Conservation (phyloP, 1,140 invertebrate genomes). For the Pteromalus puparum region DNA sequence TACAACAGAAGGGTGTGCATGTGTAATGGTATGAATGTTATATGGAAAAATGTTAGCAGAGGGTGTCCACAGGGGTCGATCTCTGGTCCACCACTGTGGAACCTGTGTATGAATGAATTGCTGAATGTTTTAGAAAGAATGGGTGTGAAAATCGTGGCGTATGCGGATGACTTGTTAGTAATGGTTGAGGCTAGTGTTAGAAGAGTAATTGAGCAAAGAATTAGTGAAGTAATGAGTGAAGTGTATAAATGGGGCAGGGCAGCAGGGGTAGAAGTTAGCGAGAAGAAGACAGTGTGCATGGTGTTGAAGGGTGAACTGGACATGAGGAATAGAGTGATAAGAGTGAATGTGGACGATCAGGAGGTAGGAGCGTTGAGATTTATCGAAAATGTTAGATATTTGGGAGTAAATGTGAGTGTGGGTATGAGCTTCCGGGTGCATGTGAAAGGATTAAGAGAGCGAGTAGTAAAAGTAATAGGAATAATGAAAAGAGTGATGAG, state of each 20-base stretch:
- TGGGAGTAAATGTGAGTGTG: not conserved
- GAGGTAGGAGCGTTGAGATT: not conserved
- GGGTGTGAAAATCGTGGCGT: not conserved
- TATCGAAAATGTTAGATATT: not conserved
- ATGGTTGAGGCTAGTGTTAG: not conserved
- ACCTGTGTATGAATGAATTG: slow-evolving; percentile 1
- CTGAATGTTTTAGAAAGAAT: not conserved
- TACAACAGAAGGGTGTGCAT: not conserved
- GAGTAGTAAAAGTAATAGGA: no score
- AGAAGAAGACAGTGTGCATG: no score
- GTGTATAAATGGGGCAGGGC: not conserved
- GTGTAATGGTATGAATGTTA: not conserved
- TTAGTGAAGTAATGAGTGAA: not conserved
- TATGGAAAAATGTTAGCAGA: not conserved
- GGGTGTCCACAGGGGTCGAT: no score
- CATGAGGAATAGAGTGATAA: not conserved
- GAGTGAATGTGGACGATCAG: not conserved
- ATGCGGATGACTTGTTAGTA: not conserved
- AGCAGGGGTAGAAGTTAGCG: not conserved
- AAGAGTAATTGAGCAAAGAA: not conserved
- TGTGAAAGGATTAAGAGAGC: not conserved
- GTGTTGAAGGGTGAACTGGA: not conserved
- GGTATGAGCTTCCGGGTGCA: not conserved
- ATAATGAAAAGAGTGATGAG: no score
- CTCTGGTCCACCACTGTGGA: not conserved